Conservation (phyloP, 2,797 vertebrate species). For the Poeciliopsis infans region DNA sequence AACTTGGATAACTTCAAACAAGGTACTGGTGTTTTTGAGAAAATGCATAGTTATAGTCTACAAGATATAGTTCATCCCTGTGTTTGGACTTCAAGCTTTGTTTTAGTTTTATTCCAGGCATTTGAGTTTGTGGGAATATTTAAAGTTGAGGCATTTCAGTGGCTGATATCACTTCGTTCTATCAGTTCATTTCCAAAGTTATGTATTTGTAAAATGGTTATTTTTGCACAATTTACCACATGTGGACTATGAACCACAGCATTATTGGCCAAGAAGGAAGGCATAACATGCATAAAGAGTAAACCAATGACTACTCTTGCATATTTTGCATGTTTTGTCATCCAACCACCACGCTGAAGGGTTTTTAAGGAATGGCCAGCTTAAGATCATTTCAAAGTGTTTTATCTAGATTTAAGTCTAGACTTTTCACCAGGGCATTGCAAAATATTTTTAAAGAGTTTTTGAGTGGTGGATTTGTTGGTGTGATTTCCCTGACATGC, state of each 20-base stretch:
- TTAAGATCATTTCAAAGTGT: neutral
- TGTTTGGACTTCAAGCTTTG: neutral
- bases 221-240: neutral
- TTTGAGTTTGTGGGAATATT: neutral
- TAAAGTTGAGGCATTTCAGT: neutral
- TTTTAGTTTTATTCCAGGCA: neutral
- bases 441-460: neutral
- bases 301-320: neutral
- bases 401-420: neutral
- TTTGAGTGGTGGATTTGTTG: neutral
- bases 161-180: neutral
- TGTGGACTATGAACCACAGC: neutral
- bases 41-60: neutral
- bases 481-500: neutral
- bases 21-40: slow-evolving; percentile 75
- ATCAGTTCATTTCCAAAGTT: neutral
- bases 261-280: neutral
- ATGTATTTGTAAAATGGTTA: neutral
- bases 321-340: neutral
- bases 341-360: neutral
- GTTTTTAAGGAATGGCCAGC: neutral
- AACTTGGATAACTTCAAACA: slow-evolving; percentile 98
- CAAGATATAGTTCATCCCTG: neutral
- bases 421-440: neutral
- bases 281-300: no score